Conservation (phyloP, 2,113 vertebrate species). For the Phycodurus eques region DNA sequence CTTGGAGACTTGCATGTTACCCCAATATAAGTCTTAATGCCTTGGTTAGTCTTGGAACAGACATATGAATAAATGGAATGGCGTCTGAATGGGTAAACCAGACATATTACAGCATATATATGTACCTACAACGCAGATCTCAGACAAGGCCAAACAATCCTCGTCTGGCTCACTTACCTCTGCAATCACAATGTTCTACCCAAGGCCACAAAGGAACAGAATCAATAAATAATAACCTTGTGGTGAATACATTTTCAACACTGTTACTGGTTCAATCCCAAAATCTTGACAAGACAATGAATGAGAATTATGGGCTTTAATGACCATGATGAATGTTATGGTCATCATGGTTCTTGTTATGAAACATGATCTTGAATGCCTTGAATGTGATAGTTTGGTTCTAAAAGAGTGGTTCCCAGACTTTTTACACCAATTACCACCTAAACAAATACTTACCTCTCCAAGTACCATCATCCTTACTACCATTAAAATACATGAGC, state of each 20-base stretch:
- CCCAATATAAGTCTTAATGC: constrained; percentile 74
- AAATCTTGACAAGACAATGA: neutral
- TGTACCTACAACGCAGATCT: neutral
- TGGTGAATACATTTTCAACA: neutral
- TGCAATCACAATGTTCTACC: constrained; percentile 74
- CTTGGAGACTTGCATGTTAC: constrained; percentile 75
- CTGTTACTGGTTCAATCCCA: neutral
- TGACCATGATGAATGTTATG: neutral
- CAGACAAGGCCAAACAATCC: constrained; percentile 81
- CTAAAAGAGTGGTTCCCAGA: neutral
- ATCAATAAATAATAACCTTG: neutral
- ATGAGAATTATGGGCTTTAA: neutral
- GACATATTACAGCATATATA: neutral
- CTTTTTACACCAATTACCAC: too few species aligned
- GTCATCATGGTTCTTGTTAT: neutral
- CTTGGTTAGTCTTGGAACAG: constrained; percentile 28
- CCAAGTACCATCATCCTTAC: too few species aligned
- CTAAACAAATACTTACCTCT: too few species aligned
- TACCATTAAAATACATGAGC: too few species aligned
- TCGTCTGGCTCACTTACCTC: constrained; percentile 68
- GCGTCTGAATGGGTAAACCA: neutral
- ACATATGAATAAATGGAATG: neutral
- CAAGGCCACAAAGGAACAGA: neutral
- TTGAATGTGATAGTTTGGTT: neutral
- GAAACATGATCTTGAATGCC: neutral